These are phyloP conservation scores for Cuculus canorus DNA, from an alignment of 2,797 vertebrate genomes.

Conservation along the genomic window DNA sequence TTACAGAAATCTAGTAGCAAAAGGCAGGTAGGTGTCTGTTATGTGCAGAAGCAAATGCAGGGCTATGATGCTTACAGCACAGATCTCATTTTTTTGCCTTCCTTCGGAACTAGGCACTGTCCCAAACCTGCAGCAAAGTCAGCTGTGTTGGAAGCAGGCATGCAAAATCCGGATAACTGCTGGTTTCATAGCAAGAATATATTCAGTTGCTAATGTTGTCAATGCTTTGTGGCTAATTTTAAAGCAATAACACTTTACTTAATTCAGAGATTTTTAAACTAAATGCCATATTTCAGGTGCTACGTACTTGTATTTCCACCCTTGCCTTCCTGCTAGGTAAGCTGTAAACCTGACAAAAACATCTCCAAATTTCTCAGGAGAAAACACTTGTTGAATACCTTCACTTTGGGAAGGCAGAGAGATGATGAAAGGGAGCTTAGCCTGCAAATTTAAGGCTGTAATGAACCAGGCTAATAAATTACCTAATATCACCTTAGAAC, in stretches of 20 bases:
- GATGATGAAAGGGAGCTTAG: background rate
- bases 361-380: background rate
- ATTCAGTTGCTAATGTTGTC: background rate
- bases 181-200: background rate
- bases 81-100: background rate
- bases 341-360: background rate
- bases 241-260: background rate
- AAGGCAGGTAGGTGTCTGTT: slow-evolving; percentile 40
- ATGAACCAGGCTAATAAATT: slow-evolving; percentile 8
- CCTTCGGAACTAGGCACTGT: background rate
- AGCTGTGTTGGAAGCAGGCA: background rate
- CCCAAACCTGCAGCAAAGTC: slow-evolving; percentile 5
- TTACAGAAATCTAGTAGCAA: background rate
- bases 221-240: background rate
- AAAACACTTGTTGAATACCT: background rate
- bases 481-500: slow-evolving; percentile 5
- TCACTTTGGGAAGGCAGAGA: background rate
- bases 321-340: background rate
- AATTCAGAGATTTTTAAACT: background rate
- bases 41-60: background rate
- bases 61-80: background rate
- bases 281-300: background rate
- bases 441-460: background rate
- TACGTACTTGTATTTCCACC: background rate
- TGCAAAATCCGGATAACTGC: background rate